phyloP scores from a whole-genome alignment of 2,888 invertebrate genomes.

The Xiphydria camelus region DNA sequence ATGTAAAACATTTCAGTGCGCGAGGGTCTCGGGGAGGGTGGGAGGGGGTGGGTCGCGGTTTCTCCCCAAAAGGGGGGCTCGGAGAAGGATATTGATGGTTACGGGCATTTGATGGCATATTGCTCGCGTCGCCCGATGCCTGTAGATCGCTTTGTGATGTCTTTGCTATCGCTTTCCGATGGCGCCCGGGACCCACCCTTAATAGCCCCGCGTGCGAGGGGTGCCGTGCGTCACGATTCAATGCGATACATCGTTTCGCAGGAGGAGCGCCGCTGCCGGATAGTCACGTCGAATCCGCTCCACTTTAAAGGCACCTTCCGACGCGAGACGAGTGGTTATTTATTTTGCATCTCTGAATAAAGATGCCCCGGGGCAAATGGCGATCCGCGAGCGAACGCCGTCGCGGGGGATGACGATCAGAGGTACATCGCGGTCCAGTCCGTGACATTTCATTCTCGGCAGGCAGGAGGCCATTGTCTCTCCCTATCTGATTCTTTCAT shows the following conservation, averaged over 20 bases:
- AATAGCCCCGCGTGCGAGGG: too few relatives aligned
- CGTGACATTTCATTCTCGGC: constrained; percentile 54
- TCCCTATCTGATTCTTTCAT: constrained; percentile 54
- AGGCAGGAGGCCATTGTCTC: constrained; percentile 49
- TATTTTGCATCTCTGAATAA: too few relatives aligned
- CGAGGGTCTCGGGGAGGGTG: neutral
- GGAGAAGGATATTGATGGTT: constrained; percentile 57
- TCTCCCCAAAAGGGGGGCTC: constrained; percentile 24
- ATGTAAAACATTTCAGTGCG: constrained; percentile 56
- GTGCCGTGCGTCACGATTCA: too few relatives aligned
- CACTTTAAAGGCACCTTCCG: too few relatives aligned
- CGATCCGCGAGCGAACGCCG: constrained; percentile 47
- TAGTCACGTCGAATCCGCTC: too few relatives aligned
- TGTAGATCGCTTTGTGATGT: constrained; percentile 54
- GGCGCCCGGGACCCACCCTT: constrained; percentile 33
- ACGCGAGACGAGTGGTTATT: too few relatives aligned
- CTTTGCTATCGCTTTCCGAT: constrained; percentile 54
- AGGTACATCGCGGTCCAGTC: constrained; percentile 41
- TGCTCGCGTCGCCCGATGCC: constrained; percentile 47
- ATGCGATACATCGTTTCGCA: constrained; percentile 40
- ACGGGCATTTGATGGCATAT: constrained; percentile 58
- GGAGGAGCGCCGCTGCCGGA: too few relatives aligned
- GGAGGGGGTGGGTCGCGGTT: constrained; percentile 24
- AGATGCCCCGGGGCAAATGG: constrained; percentile 34
- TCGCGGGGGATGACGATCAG: too few relatives aligned